Evolutionary conservation across 2,113 vertebrate species (phyloP), one percentile per base, ranked within the genome.

Genomic region (Guaruba guarouba): DNA sequence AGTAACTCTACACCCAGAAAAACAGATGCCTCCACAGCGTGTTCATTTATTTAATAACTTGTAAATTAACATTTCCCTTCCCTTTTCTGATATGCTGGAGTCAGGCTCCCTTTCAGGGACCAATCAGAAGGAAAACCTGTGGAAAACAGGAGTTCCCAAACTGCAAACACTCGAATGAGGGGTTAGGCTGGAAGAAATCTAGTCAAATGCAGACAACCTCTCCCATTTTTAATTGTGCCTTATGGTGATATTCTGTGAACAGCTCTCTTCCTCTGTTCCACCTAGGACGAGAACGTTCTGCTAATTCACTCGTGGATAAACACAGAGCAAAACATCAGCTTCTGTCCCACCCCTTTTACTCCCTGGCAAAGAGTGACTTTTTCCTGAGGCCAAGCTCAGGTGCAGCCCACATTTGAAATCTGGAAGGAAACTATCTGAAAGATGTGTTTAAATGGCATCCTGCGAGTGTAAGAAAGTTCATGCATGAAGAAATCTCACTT

Each of bases 1-100:
- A 82, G 95, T 97, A 94, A 96, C 78, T 85, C 95, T 94, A 97
- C 59, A 94, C 89, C 76, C 80, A 92, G 92, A 85, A 92, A 97
- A 95, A 83, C 93, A 97, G 77, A 96, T 96, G 82, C 10, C 90
- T 92, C 80, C 63, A 35, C 70, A 43, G 67, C 48, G 66, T 90
- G 80, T 81, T 96, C 92, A 92, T 94, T 97, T 97, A 91, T 92
- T 96, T 86, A 94, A 87, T 82, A 83, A 89, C 94, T 70, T 87
- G 87, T 78, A 95, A 94, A 97, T 93, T 35, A 92, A 49, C 81
- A 41, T 94, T 94, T 97, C 88, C 81, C 79, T 92, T 31, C 29
- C 37, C 11, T 37, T 95, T 96, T 89, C 69, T 84, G 64, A 59
- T 48, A 46, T 10, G 39, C 37, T 69, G 55, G 28, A 84, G 13